Base-by-base conservation (phyloP, 2,888 invertebrate genomes). In the Xylota sylvarum region DNA sequence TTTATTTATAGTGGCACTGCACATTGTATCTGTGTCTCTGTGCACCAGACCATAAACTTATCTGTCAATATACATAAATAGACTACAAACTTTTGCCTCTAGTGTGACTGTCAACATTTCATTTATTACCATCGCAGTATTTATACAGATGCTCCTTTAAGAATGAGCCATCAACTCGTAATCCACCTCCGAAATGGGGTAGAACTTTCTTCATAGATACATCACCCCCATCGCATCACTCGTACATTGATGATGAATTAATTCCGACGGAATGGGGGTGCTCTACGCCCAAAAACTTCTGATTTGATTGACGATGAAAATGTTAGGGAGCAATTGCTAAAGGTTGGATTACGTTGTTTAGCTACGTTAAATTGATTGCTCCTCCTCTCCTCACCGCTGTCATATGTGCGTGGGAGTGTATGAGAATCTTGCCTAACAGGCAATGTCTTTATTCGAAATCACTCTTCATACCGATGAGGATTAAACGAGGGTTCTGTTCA, bases 321-420 rank as follows among this genome's bases (percentile, higher is more conserved):
- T 77, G 58, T 56, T 62, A 67, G 50, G 76, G 69, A 85, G 76
- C 84, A 80, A 58, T 70, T 46, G 70, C 60, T 65, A 35, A 60
- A 64, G 76, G 80, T 76, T 69, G 76, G 56, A 80, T 80, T 65
- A 76, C 30, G 52, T 72, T 62, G 52, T 73, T 58, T 67, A 67
- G 81, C 64, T 76, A 70, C 76, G 70, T 58, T 77, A 81, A 77
- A 85, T 85, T 81, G 85, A 81, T 85, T 81, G 85, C 74, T 58
- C 48, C 40, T 62, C 40, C 60, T 40, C 35, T 55, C 27, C 30
- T 12, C 50, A 40, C 46, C 37, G 37, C 5, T 32, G 32, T 32
- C 32, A 32, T 32, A 7, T 32, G 32, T 32, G 17, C 6, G 32
- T 55, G 52, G 14, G 23, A 46, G 56, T 27, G 12, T 48, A 64